phyloP scores from a whole-genome alignment of 2,888 invertebrate genomes.

The Eulithis testata region DNA sequence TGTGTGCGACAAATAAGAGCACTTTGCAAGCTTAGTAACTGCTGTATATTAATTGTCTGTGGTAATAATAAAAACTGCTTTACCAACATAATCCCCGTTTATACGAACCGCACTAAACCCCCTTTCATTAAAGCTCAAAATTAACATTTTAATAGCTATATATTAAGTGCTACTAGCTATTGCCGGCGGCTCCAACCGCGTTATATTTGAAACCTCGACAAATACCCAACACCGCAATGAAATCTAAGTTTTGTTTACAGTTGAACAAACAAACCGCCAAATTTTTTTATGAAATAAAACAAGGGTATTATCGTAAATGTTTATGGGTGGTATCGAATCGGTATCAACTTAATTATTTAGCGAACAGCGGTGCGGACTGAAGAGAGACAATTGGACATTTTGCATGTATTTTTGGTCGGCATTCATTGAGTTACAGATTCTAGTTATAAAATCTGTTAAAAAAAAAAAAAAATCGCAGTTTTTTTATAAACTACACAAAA shows the following conservation, averaged over 20 bases:
- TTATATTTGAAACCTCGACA: background rate
- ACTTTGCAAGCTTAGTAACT: slow-evolving; percentile 27
- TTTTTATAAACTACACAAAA: too few species aligned
- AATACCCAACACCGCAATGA: too few species aligned
- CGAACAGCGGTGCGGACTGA: slow-evolving; percentile 41
- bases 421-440: background rate
- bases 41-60: slow-evolving; percentile 24
- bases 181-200: background rate
- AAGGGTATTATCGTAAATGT: slow-evolving; percentile 63
- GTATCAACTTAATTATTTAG: slow-evolving; percentile 58
- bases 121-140: slow-evolving; percentile 78
- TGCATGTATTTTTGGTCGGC: slow-evolving; percentile 9
- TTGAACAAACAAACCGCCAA: background rate
- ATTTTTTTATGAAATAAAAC: slow-evolving; percentile 51
- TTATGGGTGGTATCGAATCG: slow-evolving; percentile 59
- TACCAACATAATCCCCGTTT: slow-evolving; percentile 74
- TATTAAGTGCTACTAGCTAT: slow-evolving; percentile 60
- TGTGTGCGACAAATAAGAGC: slow-evolving; percentile 44
- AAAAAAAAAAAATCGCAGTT: background rate
- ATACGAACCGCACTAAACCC: slow-evolving; percentile 73
- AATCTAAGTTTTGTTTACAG: background rate
- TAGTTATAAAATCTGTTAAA: background rate
- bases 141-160: slow-evolving; percentile 82
- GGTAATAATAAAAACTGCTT: slow-evolving; percentile 75
- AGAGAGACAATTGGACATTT: slow-evolving; percentile 35